Evolutionary conservation across 35 echinoderm and acorn worm genomes (phyloP), one percentile per base, ranked within the genome.

Genomic region (Apostichopus japonicus): DNA sequence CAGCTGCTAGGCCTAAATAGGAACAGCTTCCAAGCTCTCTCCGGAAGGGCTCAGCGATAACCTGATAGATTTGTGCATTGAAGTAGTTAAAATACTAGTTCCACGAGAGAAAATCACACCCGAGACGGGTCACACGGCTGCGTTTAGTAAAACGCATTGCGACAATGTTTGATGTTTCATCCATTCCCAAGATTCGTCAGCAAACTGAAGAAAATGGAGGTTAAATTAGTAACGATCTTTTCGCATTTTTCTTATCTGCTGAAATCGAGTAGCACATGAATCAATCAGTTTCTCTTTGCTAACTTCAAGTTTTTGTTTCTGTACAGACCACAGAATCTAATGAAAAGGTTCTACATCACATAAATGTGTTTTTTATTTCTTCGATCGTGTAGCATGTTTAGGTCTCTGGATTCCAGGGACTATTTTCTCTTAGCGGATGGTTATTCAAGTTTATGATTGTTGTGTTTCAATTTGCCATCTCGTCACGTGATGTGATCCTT

Each of bases 401-500:
- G 51, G 23, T 2, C 19, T 25, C 33, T 44, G 33, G 33, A 44
- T 44, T 44, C 33, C 0, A 44, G 19, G 44, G 80, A 54, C 19
- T 84, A 57, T 24, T 84, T 83, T 84, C 80, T 57, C 19, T 19
- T 9, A 16, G 54, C 8, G 54, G 14, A 53, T 24, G 17, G 78
- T 53, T 27, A 54, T 53, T 8, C 52, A 57, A 10, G 19, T 16
- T 71, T 21, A 88, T 14, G 86, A 23, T 61, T 98, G 97, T 55
- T 94, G 92, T 4, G 97, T 98, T 25, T 98, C 97, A 57, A 94
- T 92, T 72, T 94, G 81, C 97, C 97, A 98, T 77, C 97, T 83
- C 78, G 87, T 95, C 22, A 98, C 97, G 80, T 98, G 97, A 77
- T 98, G 97, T 21, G 97, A 98, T 55, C 94, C 94, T 88, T 98